A percentile compares a stretch with the other conserved stretches of the same genome.
Conservation (phyloP, 2,797 vertebrate species). For the Sebastes melanostomus region DNA sequence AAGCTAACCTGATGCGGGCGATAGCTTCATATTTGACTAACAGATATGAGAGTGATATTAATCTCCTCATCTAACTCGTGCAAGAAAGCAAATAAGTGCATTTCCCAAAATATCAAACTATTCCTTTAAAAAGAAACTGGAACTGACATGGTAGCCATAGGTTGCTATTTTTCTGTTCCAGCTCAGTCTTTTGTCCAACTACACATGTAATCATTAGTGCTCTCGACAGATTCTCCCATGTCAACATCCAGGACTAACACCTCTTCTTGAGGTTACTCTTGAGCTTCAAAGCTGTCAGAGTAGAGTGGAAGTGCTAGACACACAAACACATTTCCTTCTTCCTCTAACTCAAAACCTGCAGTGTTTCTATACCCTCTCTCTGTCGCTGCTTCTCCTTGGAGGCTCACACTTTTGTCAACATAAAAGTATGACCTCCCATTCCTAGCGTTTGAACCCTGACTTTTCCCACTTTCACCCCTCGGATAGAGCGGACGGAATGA, state of each 20-base stretch:
- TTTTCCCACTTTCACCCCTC: constrained; percentile 56
- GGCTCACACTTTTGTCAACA: constrained; percentile 44
- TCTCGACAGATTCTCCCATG: constrained; percentile 7
- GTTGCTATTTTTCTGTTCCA: not conserved
- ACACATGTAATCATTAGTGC: not conserved
- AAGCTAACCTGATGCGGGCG: not conserved
- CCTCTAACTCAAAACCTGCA: constrained; percentile 1
- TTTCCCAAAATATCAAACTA: not conserved
- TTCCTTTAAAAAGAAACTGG: not conserved
- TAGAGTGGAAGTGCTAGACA: constrained; percentile 16
- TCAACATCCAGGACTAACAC: constrained; percentile 29
- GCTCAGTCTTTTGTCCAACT: not conserved
- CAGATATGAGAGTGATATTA: not conserved
- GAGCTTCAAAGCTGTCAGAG: constrained; percentile 46
- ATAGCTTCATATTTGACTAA: not conserved
- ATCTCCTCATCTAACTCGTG: not conserved
- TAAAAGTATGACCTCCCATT: constrained; percentile 46
- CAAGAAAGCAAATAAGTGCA: not conserved
- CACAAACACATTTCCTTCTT: constrained; percentile 40
- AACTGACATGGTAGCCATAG: not conserved
- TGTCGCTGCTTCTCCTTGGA: not conserved
- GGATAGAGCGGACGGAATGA: constrained; percentile 34
- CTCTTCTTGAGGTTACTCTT: constrained; percentile 21
- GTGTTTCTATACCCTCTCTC: not conserved
- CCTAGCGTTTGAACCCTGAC: constrained; percentile 41